A percentile compares a stretch with the other conserved stretches of the same genome.
These are phyloP conservation scores for Sprattus sprattus DNA, from an alignment of 2,113 vertebrate species.

Conservation along the genomic window DNA sequence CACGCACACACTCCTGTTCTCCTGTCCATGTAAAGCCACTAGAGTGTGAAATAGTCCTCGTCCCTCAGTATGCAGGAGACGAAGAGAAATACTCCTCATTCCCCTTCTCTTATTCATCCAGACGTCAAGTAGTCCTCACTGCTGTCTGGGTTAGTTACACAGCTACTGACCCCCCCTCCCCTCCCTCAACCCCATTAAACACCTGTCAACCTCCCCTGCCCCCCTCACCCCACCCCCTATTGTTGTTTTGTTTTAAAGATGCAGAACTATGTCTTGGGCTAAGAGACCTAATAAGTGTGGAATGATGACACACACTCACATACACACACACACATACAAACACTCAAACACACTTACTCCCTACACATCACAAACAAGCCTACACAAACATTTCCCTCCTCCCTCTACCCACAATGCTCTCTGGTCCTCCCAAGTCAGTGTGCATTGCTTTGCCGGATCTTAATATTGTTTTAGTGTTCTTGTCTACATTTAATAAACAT, in stretches of 20 bases:
- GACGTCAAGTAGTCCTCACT: too few species aligned
- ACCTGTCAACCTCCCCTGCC: too few species aligned
- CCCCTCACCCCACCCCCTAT: too few species aligned
- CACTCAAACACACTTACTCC: background rate
- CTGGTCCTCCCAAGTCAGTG: conserved; percentile 41
- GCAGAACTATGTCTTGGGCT: background rate
- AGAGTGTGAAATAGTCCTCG: background rate
- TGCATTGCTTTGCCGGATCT: conserved; percentile 74
- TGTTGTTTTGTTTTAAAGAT: too few species aligned
- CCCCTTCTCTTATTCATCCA: background rate
- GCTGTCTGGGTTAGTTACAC: too few species aligned
- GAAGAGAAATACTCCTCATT: background rate
- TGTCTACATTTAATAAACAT: conserved; percentile 78
- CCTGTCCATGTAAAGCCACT: background rate
- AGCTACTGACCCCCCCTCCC: too few species aligned
- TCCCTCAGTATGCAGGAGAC: too few species aligned
- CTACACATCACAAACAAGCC: background rate
- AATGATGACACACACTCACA: background rate
- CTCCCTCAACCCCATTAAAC: too few species aligned
- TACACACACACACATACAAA: background rate
- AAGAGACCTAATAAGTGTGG: too few species aligned
- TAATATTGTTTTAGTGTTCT: conserved; percentile 78
- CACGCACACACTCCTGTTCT: background rate
- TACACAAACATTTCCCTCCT: background rate
- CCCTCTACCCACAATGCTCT: conserved; percentile 1